Base-by-base conservation (phyloP, 2,797 vertebrate species). In the Protonibea diacanthus region DNA sequence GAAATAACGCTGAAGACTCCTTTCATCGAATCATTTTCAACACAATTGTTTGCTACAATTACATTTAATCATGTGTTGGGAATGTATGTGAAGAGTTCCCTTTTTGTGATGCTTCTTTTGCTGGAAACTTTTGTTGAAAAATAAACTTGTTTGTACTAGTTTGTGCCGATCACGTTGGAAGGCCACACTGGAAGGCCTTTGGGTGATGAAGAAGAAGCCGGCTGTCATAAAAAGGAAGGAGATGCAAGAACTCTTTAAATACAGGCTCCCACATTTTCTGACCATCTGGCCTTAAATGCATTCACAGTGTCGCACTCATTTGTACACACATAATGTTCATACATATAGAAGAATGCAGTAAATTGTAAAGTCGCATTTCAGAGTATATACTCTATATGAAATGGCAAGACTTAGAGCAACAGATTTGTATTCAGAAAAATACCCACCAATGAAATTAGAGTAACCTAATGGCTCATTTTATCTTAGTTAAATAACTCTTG, bases 1-100 rank as follows among this genome's bases (percentile, higher is more conserved):
- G 14, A 69, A 79, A 80, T 73, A 72, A 56, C 58, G 59, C 11
- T n/a, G 33, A 74, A 33, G 48, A 40, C 60, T 53, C 48, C 23
- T 38, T 61, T 75, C 13, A 17, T 49, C 5, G 29, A 56, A 59
- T 61, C 12, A 23, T 74, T 66, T 47, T 65, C 11, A 10, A 63
- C n/a, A 59, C 64, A 71, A 20, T 73, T 11, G 40, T 15, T 59
- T 53, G 27, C 27, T 64, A 23, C 45, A 77, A 38, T 71, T 71
- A 63, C 29, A 27, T 70, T 52, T 71, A 78, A 78, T 75, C 42
- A 58, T 29, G 2, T 38, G 27, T 68, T 18, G 23, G 3, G 1
- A 64, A 75, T 14, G 21, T 56, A 52, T 49, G 18, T 17, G 60
- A 49, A 66, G 6, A 7, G 14, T 45, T 13, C 11, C 7, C 1